A percentile compares a stretch with the other conserved stretches of the same genome.
These are phyloP conservation scores for Taeniopygia guttata DNA, from an alignment of 2,797 vertebrate genomes.

Conservation along the genomic window DNA sequence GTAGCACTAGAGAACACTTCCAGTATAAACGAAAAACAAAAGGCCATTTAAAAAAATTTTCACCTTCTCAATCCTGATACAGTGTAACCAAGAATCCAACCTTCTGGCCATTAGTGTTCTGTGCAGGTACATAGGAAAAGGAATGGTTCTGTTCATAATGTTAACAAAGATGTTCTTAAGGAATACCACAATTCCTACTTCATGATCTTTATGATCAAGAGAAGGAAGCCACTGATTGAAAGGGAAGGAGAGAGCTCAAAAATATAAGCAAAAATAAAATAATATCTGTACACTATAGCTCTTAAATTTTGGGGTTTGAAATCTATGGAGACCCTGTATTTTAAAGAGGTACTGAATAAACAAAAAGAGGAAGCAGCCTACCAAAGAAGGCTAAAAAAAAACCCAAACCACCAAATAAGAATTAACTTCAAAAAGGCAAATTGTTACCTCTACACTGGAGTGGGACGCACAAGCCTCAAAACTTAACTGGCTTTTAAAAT, in stretches of 20 bases:
- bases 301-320: neutral
- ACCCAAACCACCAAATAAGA: neutral
- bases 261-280: neutral
- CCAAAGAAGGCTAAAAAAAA: neutral
- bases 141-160: neutral
- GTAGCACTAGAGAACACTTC: neutral
- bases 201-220: neutral
- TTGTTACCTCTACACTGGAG: neutral
- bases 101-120: neutral
- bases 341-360: neutral
- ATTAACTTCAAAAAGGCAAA: neutral
- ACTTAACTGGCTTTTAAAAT: neutral
- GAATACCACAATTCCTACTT: neutral
- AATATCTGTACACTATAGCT: neutral
- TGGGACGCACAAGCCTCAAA: neutral
- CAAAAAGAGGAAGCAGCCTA: neutral
- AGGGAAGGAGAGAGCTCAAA: neutral
- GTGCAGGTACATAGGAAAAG: neutral
- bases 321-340: neutral
- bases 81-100: neutral
- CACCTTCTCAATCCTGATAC: neutral
- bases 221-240: neutral
- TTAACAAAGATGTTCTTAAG: neutral
- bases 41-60: accelerated
- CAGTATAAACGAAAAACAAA: neutral